Base-by-base conservation (phyloP, 1,140 invertebrate genomes). In the Phymorhynchus buccinoides region DNA sequence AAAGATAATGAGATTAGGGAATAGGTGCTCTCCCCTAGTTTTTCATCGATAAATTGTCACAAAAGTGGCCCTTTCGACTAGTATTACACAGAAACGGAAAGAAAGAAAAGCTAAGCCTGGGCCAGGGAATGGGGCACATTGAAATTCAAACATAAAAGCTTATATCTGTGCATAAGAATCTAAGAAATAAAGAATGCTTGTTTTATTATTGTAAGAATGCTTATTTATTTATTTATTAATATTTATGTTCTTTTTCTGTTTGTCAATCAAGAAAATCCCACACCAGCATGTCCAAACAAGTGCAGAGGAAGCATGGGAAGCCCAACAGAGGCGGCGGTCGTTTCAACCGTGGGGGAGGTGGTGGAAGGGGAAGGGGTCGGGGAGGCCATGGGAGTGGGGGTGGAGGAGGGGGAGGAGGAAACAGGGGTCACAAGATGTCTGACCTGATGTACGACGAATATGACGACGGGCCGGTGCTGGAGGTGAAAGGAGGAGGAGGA, bases 251-350 rank as follows among this genome's bases (percentile, higher is more conserved):
- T 66, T n/a, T 27, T 41, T 39, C 37, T 41, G 35, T 41, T 75
- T 39, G n/a, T n/a, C n/a, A n/a, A n/a, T n/a, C 73, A 16, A 39
- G 37, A 42, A 41, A 41, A 4, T 22, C 14, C 39, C 3, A 1
- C 37, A 41, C 18, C 73, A n/a, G n/a, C n/a, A 75, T 75, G 73
- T 75, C 73, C 27, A 37, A 35, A 39, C 68, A 37, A 75, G 37
- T 27, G 37, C 35, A 39, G 27, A 66, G 56, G 35, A 75, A 84
- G 80, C 27, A 75, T 73, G 88, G 90, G 0, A 87, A 86, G 78
- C 91, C 90, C 16, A 92, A 92, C 84, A 73, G 91, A 75, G 90
- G 91, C 32, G 90, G 91, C 12, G 90, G 91, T 32, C 80, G 89
- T 27, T 86, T 86, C 27, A 91, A 88, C 81, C 77, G 87, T 30